Percentiles rank a stretch among this genome's conserved stretches.
phyloP scores from a whole-genome alignment of 2,113 vertebrate species.

The Paraplagusia blochii region DNA sequence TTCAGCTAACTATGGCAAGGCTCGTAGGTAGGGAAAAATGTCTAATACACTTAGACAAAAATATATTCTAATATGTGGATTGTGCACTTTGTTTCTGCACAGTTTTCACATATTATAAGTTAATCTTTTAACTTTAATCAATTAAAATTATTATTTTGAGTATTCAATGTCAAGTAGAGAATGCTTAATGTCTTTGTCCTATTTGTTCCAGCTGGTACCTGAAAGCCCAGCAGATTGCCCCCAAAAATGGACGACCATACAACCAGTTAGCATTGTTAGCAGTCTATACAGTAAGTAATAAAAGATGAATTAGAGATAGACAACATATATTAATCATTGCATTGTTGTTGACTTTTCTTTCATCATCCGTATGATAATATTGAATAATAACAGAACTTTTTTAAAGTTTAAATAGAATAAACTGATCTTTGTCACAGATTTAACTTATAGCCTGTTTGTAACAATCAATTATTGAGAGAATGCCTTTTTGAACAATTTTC shows the following conservation, averaged over 20 bases:
- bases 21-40: constrained; percentile 83
- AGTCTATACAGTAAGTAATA: constrained; percentile 91
- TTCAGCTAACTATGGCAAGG: constrained; percentile 94
- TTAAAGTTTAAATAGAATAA: no score
- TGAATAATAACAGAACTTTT: no score
- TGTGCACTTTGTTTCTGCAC: no score
- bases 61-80: no score
- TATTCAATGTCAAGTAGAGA: no score
- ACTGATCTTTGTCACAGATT: no score
- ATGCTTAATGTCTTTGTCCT: neutral
- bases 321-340: no score
- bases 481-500: constrained; percentile 1
- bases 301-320: neutral
- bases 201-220: constrained; percentile 88
- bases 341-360: neutral
- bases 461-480: neutral
- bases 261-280: constrained; percentile 95
- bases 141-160: no score
- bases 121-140: no score
- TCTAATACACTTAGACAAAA: neutral
- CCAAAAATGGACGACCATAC: constrained; percentile 96
- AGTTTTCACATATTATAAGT: no score
- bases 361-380: no score
- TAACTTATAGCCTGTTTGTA: no score
- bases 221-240: constrained; percentile 97